These are phyloP conservation scores for Frankliniella fusca DNA, from an alignment of 2,888 invertebrate genomes.

Conservation along the genomic window DNA sequence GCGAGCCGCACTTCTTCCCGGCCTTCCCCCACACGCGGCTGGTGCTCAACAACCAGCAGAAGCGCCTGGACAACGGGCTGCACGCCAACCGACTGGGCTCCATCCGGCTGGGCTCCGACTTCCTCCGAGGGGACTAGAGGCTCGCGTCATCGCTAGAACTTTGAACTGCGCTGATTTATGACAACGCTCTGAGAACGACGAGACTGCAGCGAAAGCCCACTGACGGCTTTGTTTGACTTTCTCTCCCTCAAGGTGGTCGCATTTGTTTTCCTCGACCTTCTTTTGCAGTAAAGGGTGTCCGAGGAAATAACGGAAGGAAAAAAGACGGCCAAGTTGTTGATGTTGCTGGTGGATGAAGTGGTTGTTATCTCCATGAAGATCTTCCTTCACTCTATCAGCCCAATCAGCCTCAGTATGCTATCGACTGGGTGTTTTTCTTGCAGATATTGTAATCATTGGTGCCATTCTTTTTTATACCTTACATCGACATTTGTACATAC, in stretches of 20 bases:
- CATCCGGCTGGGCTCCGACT: constrained; percentile 59
- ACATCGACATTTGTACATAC: not conserved
- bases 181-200: not conserved
- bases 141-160: not conserved
- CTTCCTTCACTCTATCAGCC: not conserved
- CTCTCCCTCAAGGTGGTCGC: not conserved
- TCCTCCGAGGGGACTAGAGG: constrained; percentile 46
- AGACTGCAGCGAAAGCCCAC: not conserved
- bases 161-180: not conserved
- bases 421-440: not conserved
- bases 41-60: constrained; percentile 57
- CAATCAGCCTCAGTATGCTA: not conserved
- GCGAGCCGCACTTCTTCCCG: constrained; percentile 59
- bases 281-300: no score
- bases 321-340: not conserved
- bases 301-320: not conserved
- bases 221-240: not conserved
- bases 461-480: not conserved
- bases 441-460: not conserved
- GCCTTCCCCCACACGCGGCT: constrained; percentile 62
- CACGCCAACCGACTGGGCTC: constrained; percentile 59
- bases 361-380: not conserved
- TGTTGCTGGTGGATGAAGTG: not conserved
- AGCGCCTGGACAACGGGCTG: constrained; percentile 57
- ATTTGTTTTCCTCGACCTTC: not conserved